phyloP scores from a whole-genome alignment of 2,797 vertebrate genomes.

The Oceanodroma leucorhoa region DNA sequence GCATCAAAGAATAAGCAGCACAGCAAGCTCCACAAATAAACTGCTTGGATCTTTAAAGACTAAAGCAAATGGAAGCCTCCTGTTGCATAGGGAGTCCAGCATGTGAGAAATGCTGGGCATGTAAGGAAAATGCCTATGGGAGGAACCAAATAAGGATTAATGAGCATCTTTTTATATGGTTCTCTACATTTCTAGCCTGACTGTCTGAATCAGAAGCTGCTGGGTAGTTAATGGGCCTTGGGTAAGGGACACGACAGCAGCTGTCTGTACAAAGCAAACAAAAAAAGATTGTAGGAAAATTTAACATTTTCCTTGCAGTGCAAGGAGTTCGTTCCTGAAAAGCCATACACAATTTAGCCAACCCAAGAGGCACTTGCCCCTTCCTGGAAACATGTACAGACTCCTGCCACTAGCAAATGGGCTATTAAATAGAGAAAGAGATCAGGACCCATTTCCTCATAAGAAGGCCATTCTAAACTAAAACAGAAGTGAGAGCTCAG shows the following conservation, averaged over 20 bases:
- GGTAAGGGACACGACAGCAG: constrained; percentile 20
- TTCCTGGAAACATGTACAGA: background rate
- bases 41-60: constrained; percentile 6
- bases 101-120: constrained; percentile 3
- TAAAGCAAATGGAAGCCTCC: constrained; percentile 18
- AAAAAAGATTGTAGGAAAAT: background rate
- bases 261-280: constrained; percentile 7
- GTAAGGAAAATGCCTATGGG: constrained; percentile 33
- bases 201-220: constrained; percentile 12
- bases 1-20: background rate
- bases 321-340: background rate
- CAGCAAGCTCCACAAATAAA: background rate
- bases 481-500: background rate
- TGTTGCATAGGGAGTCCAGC: background rate
- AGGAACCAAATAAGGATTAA: constrained; percentile 61
- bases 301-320: background rate
- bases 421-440: background rate
- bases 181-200: constrained; percentile 20
- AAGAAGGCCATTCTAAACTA: constrained; percentile 1
- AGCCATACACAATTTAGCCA: background rate
- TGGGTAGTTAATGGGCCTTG: constrained; percentile 53
- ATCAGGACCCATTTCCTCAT: background rate
- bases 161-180: constrained; percentile 27
- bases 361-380: background rate
- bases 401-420: background rate